Percentiles rank a stretch among this genome's conserved stretches.
Evolutionary conservation across 2,888 invertebrate species (phyloP).

Genomic region (Disparrhopalites patrizii): DNA sequence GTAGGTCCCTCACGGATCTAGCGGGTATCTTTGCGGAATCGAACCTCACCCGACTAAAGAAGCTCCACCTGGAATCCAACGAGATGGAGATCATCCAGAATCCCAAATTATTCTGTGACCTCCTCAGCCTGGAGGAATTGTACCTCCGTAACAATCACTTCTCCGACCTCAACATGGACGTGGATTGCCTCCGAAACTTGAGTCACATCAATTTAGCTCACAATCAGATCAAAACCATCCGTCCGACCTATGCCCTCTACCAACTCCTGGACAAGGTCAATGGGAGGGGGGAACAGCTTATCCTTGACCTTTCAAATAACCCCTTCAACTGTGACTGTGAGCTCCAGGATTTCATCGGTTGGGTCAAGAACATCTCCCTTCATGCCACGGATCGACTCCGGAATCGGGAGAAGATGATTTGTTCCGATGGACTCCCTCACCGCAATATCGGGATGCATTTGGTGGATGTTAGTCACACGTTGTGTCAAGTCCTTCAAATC

Average conservation of each 20-base stretch:
- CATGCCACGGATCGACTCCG: constrained; percentile 49
- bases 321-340: constrained; percentile 64
- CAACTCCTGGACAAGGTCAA: constrained; percentile 33
- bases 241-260: constrained; percentile 51
- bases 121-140: constrained; percentile 63
- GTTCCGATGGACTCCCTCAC: constrained; percentile 51
- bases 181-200: constrained; percentile 63
- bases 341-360: constrained; percentile 60
- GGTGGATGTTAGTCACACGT: constrained; percentile 44
- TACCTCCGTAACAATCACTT: constrained; percentile 61
- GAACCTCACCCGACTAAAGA: constrained; percentile 62
- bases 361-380: constrained; percentile 56
- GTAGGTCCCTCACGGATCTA: constrained; percentile 54
- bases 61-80: constrained; percentile 71
- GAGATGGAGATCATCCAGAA: constrained; percentile 66
- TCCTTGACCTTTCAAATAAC: constrained; percentile 62
- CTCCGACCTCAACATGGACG: constrained; percentile 61
- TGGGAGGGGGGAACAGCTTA: constrained; percentile 48
- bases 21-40: constrained; percentile 65
- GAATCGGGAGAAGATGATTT: constrained; percentile 58
- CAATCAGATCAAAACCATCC: constrained; percentile 62
- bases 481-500: constrained; percentile 48
- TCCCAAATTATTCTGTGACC: constrained; percentile 64
- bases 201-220: constrained; percentile 65
- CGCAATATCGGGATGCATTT: constrained; percentile 48